Base-by-base conservation (phyloP, 92 coral and sea anemone genomes). In the Heliopora coerulea region DNA sequence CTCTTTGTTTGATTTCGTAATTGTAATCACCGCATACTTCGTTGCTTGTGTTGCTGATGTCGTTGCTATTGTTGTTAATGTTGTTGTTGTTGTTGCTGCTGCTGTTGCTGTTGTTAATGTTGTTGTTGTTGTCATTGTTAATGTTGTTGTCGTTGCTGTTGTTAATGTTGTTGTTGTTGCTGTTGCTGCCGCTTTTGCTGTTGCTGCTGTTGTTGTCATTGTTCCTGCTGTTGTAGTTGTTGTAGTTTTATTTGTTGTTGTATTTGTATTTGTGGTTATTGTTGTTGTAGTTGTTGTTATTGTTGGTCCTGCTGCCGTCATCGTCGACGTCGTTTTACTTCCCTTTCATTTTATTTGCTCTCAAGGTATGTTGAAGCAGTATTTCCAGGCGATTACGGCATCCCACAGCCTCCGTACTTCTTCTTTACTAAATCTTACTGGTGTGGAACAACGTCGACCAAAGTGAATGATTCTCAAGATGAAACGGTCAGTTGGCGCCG, bases 331-430 rank as follows among this genome's bases (percentile, higher is more conserved):
- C 62, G 2, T 30, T 59, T 3, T 0, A 2, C 1, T 59, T 59
- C 7, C 27, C 21, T 3, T 61, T 28, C 21, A 37, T 28, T 7
- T 28, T 15, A n/a, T 15, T 46, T 46, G 14, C 12, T 15, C 59
- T 54, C 32, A 65, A 93, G 98, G 98, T 93, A 93, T 72, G 72
- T 90, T 40, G 96, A 90, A 72, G 96, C 86, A 27, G 96, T 93
- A 41, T 88, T 83, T 31, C 97, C 98, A 7, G 98, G 98, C 18
- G 87, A 84, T n/a, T 93, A 85, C 65, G 98, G 98, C 37, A 90
- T 93, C 21, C 97, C 98, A 18, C 83, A 82, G 54, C 96, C 96
- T 12, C 89, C 91, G 50, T 91, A 91, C 82, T 93, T 93, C 61
- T 91, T 96, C 2, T 86, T 93, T 78, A 85, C 78, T 20, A 87